Conservation (phyloP, 1,140 invertebrate genomes). For the Drosophila ironensis region DNA sequence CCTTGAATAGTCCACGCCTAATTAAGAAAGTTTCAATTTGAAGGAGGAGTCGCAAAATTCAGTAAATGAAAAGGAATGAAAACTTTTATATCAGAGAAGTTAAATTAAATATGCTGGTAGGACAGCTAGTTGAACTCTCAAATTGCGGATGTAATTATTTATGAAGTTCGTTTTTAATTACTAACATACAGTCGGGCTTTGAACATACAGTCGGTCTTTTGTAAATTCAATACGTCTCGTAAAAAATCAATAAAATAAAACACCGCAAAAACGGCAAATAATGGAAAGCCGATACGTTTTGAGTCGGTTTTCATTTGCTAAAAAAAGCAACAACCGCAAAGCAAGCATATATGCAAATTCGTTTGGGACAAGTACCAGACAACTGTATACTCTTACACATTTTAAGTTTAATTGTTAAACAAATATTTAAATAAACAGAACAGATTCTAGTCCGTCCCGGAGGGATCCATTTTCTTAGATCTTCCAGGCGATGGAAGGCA, state of each 20-base stretch:
- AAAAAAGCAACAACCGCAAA: constrained; percentile 2
- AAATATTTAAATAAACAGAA: too few relatives aligned
- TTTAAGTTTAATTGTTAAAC: too few relatives aligned
- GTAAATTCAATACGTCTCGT: constrained; percentile 41
- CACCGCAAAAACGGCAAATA: constrained; percentile 16
- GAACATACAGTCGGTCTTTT: constrained; percentile 40
- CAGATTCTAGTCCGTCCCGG: too few relatives aligned
- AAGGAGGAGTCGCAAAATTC: neutral
- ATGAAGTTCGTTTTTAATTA: constrained; percentile 38
- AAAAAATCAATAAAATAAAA: constrained; percentile 36
- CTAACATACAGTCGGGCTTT: constrained; percentile 12
- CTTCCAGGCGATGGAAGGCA: too few relatives aligned
- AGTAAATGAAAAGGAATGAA: neutral
- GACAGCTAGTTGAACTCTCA: neutral
- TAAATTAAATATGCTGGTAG: neutral
- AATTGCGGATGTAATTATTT: constrained; percentile 1
- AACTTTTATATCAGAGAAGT: neutral
- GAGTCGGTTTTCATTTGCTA: constrained; percentile 47
- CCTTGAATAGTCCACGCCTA: neutral
- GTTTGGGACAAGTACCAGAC: neutral
- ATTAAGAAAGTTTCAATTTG: neutral
- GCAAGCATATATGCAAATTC: neutral
- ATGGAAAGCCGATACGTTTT: constrained; percentile 37
- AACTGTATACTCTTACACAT: neutral
- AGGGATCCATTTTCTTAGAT: too few relatives aligned